Evolutionary conservation across 2,797 vertebrate species (phyloP), one percentile per base, ranked within the genome.

Genomic region (Acipenser ruthenus): DNA sequence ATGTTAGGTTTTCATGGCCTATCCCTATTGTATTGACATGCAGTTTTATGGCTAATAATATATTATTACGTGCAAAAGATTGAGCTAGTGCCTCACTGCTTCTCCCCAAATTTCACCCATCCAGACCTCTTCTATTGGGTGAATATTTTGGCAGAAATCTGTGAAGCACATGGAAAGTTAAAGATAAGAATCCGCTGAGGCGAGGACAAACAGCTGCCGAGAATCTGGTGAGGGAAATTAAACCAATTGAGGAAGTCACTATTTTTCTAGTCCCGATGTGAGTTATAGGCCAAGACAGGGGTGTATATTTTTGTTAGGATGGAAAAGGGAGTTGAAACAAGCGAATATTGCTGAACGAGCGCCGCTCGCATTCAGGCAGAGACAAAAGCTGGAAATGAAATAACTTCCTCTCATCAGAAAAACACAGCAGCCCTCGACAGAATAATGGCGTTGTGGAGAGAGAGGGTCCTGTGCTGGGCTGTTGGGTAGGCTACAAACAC

Each of bases 321-420:
- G 84, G 92, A 89, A 92, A 89, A 70, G 87, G 92, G 92, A 92
- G 93, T 91, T 92, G 77, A 83, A 93, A 89, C 85, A 87, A 91
- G 93, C 73, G 86, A 94, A 93, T 98, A 98, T 96, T 96, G 95
- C 96, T 95, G 95, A 96, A 92, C 93, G 94, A 95, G 93, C 94
- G 93, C 81, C 92, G 91, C 88, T 95, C 90, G 77, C 94, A 95
- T 95, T 95, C 91, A 94, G 82, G 80, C 85, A 56, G 79, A 88
- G 91, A 99, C 96, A 99, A 99, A 98, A 93, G 94, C 92, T 94
- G 96, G 96, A 99, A 99, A 97, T 98, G 94, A 97, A 97, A 94
- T 93, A 93, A 96, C 93, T 95, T 98, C 95, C 96, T 95, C 92
- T 92, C 81, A 62, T 48, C 80, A 88, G 90, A 88, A 93, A 92